A percentile compares a stretch with the other conserved stretches of the same genome.
phyloP scores from a whole-genome alignment of 2,888 invertebrate genomes.

The Epicampocera succincta region DNA sequence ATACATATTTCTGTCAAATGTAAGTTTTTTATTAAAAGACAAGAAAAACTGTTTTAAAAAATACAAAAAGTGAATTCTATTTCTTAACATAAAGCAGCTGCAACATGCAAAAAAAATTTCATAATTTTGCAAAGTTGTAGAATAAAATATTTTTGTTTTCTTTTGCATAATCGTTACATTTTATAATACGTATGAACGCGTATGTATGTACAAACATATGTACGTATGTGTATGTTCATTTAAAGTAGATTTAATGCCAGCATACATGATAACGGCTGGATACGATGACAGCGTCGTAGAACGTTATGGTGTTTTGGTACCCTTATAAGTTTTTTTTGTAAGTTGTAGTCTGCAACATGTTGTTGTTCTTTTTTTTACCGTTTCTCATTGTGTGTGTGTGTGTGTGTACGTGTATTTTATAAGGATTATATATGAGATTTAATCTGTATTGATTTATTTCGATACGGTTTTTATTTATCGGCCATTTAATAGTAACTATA shows the following conservation, averaged over 20 bases:
- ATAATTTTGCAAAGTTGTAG: constrained; percentile 40
- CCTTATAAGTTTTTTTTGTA: constrained; percentile 24
- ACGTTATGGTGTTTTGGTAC: constrained; percentile 32
- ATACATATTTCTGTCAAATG: constrained; percentile 6
- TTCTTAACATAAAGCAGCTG: constrained; percentile 16
- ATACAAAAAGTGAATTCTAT: constrained; percentile 34
- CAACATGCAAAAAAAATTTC: too few species aligned
- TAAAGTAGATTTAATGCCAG: constrained; percentile 52
- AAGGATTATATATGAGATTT: constrained; percentile 75
- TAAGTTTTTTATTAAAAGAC: constrained; percentile 40
- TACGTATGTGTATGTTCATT: too few species aligned
- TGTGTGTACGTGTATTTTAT: constrained; percentile 13
- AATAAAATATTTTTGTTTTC: too few species aligned
- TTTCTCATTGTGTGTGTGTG: background rate
- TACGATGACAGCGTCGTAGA: constrained; percentile 5
- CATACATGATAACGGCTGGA: constrained; percentile 40
- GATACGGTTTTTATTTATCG: constrained; percentile 76
- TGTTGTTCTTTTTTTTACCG: background rate
- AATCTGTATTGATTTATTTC: constrained; percentile 80
- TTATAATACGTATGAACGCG: constrained; percentile 49
- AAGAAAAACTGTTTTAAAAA: too few species aligned
- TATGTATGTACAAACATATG: too few species aligned
- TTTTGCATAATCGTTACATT: constrained; percentile 44
- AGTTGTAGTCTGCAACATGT: constrained; percentile 16
- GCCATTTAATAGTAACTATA: constrained; percentile 59